Conservation (phyloP, 2,888 invertebrate genomes). For the Horisme vitalbata region DNA sequence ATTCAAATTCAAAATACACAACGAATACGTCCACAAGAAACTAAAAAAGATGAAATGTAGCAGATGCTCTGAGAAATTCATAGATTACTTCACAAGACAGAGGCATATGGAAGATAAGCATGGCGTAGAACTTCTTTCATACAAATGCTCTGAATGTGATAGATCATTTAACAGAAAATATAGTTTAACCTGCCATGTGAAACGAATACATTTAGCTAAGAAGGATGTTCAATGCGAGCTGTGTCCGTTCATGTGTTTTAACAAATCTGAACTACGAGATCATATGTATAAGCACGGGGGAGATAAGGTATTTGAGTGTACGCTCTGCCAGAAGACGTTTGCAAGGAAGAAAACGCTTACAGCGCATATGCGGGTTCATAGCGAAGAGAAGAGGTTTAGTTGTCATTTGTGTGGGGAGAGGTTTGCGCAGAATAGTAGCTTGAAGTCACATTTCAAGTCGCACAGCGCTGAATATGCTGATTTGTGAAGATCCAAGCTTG, state of each 20-base stretch:
- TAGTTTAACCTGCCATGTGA: conserved; percentile 30
- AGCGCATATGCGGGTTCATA: conserved; percentile 57
- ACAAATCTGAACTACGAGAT: conserved; percentile 38
- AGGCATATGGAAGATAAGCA: conserved; percentile 46
- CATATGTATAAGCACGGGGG: conserved; percentile 45
- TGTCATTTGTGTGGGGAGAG: conserved; percentile 71
- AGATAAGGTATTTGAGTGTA: conserved; percentile 53
- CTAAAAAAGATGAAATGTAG: conserved; percentile 46
- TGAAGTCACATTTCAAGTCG: conserved; percentile 70
- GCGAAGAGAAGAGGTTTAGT: conserved; percentile 56
- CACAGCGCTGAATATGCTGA: conserved; percentile 38
- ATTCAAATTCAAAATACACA: conserved; percentile 37
- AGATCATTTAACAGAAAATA: conserved; percentile 31
- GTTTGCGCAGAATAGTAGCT: conserved; percentile 73
- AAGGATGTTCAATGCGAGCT: conserved; percentile 38
- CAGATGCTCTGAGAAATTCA: conserved; percentile 45
- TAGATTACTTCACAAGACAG: conserved; percentile 48
- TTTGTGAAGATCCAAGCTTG: too few species aligned
- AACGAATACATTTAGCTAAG: conserved; percentile 32
- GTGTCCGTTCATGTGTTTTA: conserved; percentile 53
- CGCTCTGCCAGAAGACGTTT: conserved; percentile 63
- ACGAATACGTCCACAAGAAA: conserved; percentile 44
- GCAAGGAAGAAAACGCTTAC: conserved; percentile 51
- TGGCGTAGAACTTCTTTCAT: conserved; percentile 28
- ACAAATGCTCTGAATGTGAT: conserved; percentile 37